Conservation (phyloP, 2,888 invertebrate species). For the Andrena dorsata region DNA sequence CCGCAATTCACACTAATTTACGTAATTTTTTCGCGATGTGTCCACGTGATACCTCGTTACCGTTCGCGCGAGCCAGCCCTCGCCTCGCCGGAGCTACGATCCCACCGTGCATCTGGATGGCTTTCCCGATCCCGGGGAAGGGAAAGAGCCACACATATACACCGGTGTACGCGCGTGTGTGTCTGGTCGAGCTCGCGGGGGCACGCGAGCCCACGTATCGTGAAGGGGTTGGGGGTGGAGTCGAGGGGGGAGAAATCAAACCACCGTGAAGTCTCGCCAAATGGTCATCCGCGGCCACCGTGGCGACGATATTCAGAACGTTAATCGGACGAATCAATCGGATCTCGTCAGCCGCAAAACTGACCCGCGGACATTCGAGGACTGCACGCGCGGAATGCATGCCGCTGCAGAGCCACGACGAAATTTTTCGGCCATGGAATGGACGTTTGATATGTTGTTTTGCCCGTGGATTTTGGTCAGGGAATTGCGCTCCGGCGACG, state of each 20-base stretch:
- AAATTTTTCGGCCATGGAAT: conserved; percentile 57
- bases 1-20: conserved; percentile 82
- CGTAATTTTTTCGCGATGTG: conserved; percentile 77
- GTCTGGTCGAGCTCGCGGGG: not conserved
- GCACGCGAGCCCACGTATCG: not conserved
- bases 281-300: conserved; percentile 63
- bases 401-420: conserved; percentile 27
- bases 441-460: conserved; percentile 61
- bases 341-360: conserved; percentile 59
- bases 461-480: conserved; percentile 55
- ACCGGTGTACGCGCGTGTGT: not conserved
- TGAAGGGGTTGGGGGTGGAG: not conserved
- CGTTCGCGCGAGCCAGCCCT: conserved; percentile 18
- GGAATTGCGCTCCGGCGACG: conserved; percentile 50
- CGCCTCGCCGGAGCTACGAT: not conserved
- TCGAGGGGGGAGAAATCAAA: conserved; percentile 40
- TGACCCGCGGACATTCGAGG: conserved; percentile 56
- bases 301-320: conserved; percentile 75
- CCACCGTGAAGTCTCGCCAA: conserved; percentile 63
- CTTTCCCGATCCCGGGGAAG: conserved; percentile 7
- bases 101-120: conserved; percentile 2
- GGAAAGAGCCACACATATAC: not conserved
- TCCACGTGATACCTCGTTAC: conserved; percentile 74
- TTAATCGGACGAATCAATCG: conserved; percentile 79
- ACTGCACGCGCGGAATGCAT: conserved; percentile 53